Conservation (phyloP, 2,888 invertebrate species). For the Drosophila eohydei region DNA sequence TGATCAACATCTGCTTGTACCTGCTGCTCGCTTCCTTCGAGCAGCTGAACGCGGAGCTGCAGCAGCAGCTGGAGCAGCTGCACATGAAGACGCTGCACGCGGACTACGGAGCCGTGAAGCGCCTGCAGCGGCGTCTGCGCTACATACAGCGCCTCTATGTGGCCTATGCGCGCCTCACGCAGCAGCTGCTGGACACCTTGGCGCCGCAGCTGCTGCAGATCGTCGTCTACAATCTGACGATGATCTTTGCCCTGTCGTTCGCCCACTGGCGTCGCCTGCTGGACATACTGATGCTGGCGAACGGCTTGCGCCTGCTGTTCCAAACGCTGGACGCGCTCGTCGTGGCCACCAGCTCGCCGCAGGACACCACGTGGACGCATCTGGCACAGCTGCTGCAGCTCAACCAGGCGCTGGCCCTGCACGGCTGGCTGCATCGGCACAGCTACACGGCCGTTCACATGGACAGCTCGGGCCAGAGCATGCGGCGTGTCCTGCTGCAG, state of each 20-base stretch:
- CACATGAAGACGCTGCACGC: constrained; percentile 35
- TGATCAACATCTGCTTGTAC: constrained; percentile 39
- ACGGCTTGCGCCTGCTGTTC: constrained; percentile 47
- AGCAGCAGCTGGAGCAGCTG: constrained; percentile 21
- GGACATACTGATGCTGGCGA: constrained; percentile 39
- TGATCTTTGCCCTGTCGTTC: constrained; percentile 50
- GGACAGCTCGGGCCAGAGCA: constrained; percentile 29
- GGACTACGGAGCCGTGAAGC: constrained; percentile 30
- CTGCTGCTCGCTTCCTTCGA: constrained; percentile 55
- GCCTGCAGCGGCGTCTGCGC: constrained; percentile 22
- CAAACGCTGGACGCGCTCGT: constrained; percentile 43
- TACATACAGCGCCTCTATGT: constrained; percentile 41
- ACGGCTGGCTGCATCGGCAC: constrained; percentile 50
- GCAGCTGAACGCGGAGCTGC: constrained; percentile 39
- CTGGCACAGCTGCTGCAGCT: constrained; percentile 46
- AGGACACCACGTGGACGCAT: constrained; percentile 45
- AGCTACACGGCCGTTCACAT: constrained; percentile 10
- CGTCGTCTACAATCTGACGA: constrained; percentile 47
- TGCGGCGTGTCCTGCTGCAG: constrained; percentile 26
- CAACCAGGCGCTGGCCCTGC: constrained; percentile 35
- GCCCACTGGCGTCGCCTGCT: constrained; percentile 38
- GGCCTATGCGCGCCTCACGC: constrained; percentile 44
- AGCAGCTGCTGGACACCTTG: constrained; percentile 40
- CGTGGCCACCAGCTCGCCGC: constrained; percentile 17
- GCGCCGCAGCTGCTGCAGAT: constrained; percentile 49